Base-by-base conservation (phyloP, 2,888 invertebrate genomes). In the Deilephila porcellus region DNA sequence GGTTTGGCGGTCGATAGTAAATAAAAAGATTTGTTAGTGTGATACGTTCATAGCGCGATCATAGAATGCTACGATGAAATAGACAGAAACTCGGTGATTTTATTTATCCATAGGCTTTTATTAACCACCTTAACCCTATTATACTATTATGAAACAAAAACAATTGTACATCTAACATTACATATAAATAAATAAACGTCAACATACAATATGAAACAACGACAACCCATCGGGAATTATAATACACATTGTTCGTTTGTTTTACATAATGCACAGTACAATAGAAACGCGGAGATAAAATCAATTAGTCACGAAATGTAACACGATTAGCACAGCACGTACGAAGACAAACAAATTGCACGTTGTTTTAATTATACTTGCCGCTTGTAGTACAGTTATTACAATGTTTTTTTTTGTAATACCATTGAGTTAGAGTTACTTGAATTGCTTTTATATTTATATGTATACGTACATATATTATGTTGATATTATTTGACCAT, bases 191-290 rank as follows among this genome's bases (percentile, higher is more conserved):
- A 14, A 5, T 29, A 60, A 8, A 11, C 25, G 29, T 29, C 29
- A 17, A 60, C 17, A 14, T 4, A 45, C 45, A 45, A 45, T 45
- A 45, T 45, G 14, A 45, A 45, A 45, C 45, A 11, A 45, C 45
- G 45, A 11, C 45, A 45, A 45, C 45, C 4, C n/a, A 56, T 56
- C 17, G 14, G 11, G 5, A 29, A 29, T 60, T 7, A 11, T 25
- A 32, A 11, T 25, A 32, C 25, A 29, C 29, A 60, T 29, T 60
- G 60, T 60, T 20, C 60, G 25, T 8, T 60, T 60, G 29, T 60
- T 60, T 60, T 60, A 60, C 60, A 60, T 60, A 60, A 60, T 60
- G 17, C 60, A 60, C 60, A 25, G 60, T 14, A 60, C 29, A 60
- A 60, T 29, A 60, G 14, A 29, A 60, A 3, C 29, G 4, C 29